Conservation (phyloP, 2,113 vertebrate genomes). For the Catharus minimus region DNA sequence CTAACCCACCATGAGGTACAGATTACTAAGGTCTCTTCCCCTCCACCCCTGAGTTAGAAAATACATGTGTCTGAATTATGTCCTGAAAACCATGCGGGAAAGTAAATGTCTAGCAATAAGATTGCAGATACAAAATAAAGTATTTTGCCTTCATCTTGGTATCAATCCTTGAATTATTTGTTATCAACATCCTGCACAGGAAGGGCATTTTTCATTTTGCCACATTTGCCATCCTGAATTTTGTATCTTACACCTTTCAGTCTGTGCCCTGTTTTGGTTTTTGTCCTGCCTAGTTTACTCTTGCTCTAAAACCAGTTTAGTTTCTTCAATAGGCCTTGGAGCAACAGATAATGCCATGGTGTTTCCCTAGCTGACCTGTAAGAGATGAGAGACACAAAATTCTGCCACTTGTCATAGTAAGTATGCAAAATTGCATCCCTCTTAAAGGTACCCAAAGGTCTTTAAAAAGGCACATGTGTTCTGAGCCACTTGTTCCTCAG, state of each 20-base stretch:
- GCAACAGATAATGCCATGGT: not conserved
- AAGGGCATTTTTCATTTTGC: not conserved
- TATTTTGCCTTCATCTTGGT: not conserved
- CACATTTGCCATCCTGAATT: not conserved
- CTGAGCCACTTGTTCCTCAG: not conserved
- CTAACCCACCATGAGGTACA: not conserved
- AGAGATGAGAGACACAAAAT: not conserved
- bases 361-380: not conserved
- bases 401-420: not conserved
- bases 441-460: not conserved
- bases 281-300: not conserved
- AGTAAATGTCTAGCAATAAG: not conserved
- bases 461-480: slow-evolving; percentile 23
- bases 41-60: not conserved
- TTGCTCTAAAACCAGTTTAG: not conserved
- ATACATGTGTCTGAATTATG: not conserved
- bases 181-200: not conserved
- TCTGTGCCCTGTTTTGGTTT: not conserved
- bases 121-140: not conserved
- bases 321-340: not conserved
- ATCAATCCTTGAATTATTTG: not conserved
- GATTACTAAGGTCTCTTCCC: not conserved
- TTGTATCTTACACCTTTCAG: not conserved
- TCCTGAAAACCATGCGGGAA: not conserved
- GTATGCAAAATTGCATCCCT: slow-evolving; percentile 3